phyloP scores from a whole-genome alignment of 1,140 invertebrate species.

The Drosophila cardini region DNA sequence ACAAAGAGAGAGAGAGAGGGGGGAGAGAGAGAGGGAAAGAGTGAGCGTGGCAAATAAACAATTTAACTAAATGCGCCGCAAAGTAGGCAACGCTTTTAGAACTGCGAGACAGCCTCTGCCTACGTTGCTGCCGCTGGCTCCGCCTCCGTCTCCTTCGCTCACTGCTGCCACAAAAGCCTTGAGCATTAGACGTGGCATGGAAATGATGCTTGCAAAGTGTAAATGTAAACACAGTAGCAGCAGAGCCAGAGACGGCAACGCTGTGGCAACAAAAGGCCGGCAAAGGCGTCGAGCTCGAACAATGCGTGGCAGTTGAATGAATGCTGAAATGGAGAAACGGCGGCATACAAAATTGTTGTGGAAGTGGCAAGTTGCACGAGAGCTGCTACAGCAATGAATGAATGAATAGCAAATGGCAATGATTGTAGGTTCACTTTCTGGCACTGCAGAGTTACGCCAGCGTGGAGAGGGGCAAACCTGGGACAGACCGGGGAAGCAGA shows the following conservation, averaged over 20 bases:
- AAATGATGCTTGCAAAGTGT: conserved; percentile 79
- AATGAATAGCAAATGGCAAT: conserved; percentile 65
- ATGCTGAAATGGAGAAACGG: conserved; percentile 34
- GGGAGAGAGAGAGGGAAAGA: conserved; percentile 30
- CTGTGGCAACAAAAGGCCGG: conserved; percentile 71
- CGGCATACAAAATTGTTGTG: not conserved
- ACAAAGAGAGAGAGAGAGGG: conserved; percentile 7
- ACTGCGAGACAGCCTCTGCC: conserved; percentile 15
- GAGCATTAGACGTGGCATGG: conserved; percentile 63
- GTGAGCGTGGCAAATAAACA: conserved; percentile 67
- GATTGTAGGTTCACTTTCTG: conserved; percentile 51
- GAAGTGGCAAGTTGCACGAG: conserved; percentile 12
- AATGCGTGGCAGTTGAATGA: conserved; percentile 73
- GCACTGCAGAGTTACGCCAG: no score
- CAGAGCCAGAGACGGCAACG: not conserved
- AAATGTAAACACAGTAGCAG: conserved; percentile 74
- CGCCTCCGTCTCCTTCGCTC: conserved; percentile 3
- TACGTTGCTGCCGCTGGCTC: not conserved
- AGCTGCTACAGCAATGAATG: conserved; percentile 60
- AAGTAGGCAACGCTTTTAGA: conserved; percentile 69
- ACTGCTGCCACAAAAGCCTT: conserved; percentile 41
- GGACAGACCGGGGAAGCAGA: no score
- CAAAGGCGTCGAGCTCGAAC: conserved; percentile 76
- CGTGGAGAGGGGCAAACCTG: no score
- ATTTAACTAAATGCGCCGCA: conserved; percentile 82